Evolutionary conservation across 2,797 vertebrate genomes (phyloP), one percentile per base, ranked within the genome.

Genomic region (Diplodus puntazzo): DNA sequence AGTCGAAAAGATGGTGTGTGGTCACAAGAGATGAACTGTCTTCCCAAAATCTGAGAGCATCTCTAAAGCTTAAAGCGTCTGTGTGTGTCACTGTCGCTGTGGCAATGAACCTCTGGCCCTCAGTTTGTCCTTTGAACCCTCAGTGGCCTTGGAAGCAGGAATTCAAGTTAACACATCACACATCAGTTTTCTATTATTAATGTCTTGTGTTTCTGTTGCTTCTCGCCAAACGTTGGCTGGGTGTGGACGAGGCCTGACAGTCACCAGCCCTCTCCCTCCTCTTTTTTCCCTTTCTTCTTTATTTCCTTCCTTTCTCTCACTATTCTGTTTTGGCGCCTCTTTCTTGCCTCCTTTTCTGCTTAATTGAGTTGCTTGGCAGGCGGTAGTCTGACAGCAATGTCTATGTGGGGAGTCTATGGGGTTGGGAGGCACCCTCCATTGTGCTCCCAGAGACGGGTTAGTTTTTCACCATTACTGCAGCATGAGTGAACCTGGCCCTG

Each of bases 311-410:
- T 90, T 93, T 94, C 88, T 91, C 81, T 84, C 59, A 12, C 78
- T 90, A 89, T 86, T 92, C 87, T 94, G 93, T 94, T 94, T 92
- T 96, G 90, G 85, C 87, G 94, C 84, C 82, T 93, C 90, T 93
- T 94, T 96, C 96, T 96, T 90, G 89, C 91, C 91, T 93, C 89
- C 95, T 96, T 97, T 98, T 97, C 97, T 97, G 96, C 96, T 98
- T 99, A 98, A 99, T 99, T 99, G 97, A 98, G 97, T 99, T 97
- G 97, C 98, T 98, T 97, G 96, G 97, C 94, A 96, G 95, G 96
- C 96, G 92, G 96, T 96, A 96, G 97, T 97, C 96, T 96, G 97
- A 97, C 97, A 95, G 96, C 94, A 91, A 94, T 94, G 76, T 96
- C 97, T 96, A 98, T 96, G 97, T 99, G 97, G 98, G 97, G 97